Conservation (phyloP, 2,797 vertebrate species). For the Gorsachius magnificus region DNA sequence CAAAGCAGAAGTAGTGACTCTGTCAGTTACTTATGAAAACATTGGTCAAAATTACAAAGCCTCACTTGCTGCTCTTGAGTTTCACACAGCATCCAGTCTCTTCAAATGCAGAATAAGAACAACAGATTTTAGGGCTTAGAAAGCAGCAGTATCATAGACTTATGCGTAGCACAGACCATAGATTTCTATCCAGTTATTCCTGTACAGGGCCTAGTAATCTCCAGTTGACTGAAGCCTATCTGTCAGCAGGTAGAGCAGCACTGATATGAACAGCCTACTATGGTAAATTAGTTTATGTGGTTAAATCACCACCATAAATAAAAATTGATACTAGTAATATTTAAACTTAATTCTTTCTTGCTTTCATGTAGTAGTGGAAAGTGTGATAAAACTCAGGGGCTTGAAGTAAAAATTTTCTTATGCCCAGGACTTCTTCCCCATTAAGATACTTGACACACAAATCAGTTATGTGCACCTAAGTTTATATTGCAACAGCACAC, state of each 20-base stretch:
- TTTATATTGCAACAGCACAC: not conserved
- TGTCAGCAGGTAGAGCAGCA: not conserved
- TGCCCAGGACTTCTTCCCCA: not conserved
- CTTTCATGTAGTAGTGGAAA: not conserved
- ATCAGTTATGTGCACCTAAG: not conserved
- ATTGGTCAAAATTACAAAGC: not conserved
- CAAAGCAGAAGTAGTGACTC: not conserved
- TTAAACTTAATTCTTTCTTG: not conserved
- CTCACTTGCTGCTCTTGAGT: not conserved
- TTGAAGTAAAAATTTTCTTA: not conserved
- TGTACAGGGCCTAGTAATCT: not conserved
- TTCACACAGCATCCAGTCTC: not conserved
- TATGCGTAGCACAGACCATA: not conserved
- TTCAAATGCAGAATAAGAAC: not conserved
- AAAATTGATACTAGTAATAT: not conserved
- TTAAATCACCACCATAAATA: not conserved
- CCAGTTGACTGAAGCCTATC: not conserved
- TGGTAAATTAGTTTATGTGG: not conserved
- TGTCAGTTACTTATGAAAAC: not conserved
- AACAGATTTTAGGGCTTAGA: not conserved
- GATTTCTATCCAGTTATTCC: not conserved
- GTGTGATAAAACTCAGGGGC: not conserved
- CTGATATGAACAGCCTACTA: not conserved
- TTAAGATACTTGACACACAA: not conserved
- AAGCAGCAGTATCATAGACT: not conserved